Conservation (phyloP, 2,797 vertebrate species). For the Sarcophilus harrisii region DNA sequence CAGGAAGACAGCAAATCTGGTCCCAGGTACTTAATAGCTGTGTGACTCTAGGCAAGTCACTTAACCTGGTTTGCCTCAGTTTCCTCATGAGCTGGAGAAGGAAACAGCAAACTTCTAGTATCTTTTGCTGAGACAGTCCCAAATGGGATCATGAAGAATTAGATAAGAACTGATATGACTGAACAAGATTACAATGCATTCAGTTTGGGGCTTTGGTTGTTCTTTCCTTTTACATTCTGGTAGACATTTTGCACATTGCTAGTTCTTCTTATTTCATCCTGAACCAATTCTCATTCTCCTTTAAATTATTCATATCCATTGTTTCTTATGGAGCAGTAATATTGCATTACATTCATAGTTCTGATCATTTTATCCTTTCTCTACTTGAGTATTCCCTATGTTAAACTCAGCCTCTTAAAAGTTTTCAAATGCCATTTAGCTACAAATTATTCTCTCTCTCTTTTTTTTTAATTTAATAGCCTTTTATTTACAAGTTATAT, state of each 20-base stretch:
- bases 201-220: neutral
- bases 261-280: neutral
- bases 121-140: neutral
- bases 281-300: neutral
- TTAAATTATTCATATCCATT: neutral
- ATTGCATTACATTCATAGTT: neutral
- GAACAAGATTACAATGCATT: neutral
- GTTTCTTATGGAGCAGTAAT: neutral
- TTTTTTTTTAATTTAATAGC: too few species aligned
- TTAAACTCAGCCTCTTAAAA: neutral
- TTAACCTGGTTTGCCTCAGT: neutral
- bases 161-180: neutral
- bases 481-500: too few species aligned
- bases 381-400: too few species aligned
- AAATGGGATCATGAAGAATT: neutral
- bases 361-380: neutral
- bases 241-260: neutral
- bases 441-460: neutral
- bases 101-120: neutral
- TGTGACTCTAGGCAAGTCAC: neutral
- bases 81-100: neutral
- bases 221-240: neutral
- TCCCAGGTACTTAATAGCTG: too few species aligned
- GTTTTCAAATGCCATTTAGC: neutral
- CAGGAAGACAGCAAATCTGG: too few species aligned